phyloP scores from a whole-genome alignment of 2,888 invertebrate genomes.

The Eubasilissa splendida region DNA sequence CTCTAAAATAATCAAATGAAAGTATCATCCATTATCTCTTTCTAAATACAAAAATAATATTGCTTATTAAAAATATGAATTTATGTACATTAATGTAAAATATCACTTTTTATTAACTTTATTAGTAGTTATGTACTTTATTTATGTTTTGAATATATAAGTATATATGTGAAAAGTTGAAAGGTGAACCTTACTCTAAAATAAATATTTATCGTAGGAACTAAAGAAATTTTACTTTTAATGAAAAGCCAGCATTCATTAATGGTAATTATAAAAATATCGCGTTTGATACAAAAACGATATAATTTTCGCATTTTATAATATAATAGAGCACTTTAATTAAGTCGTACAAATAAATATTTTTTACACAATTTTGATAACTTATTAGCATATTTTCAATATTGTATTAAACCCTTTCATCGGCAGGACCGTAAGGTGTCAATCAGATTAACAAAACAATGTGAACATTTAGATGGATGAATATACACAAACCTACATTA shows the following conservation, averaged over 20 bases:
- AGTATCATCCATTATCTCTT: constrained; percentile 18
- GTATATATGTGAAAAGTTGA: constrained; percentile 18
- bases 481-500: too few relatives aligned
- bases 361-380: constrained; percentile 13
- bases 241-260: constrained; percentile 44
- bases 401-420: background rate
- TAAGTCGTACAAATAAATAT: constrained; percentile 24
- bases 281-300: constrained; percentile 53
- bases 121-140: constrained; percentile 18
- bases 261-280: constrained; percentile 47
- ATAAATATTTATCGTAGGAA: constrained; percentile 53
- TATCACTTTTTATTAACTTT: constrained; percentile 28
- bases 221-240: constrained; percentile 42
- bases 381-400: constrained; percentile 9
- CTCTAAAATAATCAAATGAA: constrained; percentile 18
- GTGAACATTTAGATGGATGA: too few relatives aligned
- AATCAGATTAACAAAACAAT: too few relatives aligned
- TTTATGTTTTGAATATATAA: background rate
- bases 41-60: constrained; percentile 30
- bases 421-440: background rate
- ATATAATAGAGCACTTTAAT: constrained; percentile 25
- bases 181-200: constrained; percentile 41
- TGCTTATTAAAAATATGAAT: constrained; percentile 29
- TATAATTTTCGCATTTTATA: constrained; percentile 20
- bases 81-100: constrained; percentile 30